A percentile compares a stretch with the other conserved stretches of the same genome.
Conservation (phyloP, 2,113 vertebrate species). For the Egretta garzetta region DNA sequence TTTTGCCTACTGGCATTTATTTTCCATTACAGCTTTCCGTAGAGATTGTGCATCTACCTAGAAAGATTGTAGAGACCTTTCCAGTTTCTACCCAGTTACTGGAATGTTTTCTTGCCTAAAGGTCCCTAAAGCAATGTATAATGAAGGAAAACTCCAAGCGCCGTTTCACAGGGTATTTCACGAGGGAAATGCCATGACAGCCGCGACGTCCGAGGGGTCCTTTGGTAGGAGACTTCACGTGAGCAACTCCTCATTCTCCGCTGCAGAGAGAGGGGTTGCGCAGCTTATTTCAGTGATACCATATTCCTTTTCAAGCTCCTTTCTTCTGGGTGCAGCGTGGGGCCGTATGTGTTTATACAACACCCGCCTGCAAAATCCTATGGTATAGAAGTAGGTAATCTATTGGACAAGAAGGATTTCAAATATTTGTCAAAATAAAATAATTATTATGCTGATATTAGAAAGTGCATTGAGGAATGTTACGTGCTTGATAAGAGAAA, state of each 20-base stretch:
- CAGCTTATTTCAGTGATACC: background rate
- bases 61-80: background rate
- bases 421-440: background rate
- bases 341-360: background rate
- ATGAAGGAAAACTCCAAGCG: background rate
- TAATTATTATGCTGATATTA: background rate
- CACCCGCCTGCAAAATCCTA: background rate
- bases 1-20: background rate
- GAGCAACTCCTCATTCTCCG: background rate
- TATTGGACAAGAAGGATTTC: background rate
- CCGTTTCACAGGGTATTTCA: background rate
- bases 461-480: background rate
- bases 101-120: background rate
- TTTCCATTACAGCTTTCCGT: background rate
- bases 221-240: background rate
- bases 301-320: background rate
- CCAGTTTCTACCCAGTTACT: background rate
- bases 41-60: background rate
- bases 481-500: background rate
- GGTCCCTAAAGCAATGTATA: background rate
- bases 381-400: background rate
- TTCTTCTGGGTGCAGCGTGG: background rate
- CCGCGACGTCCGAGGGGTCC: background rate
- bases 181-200: background rate
- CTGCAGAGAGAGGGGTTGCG: background rate